phyloP scores from a whole-genome alignment of 2,888 invertebrate species.

The Apamea crenata region DNA sequence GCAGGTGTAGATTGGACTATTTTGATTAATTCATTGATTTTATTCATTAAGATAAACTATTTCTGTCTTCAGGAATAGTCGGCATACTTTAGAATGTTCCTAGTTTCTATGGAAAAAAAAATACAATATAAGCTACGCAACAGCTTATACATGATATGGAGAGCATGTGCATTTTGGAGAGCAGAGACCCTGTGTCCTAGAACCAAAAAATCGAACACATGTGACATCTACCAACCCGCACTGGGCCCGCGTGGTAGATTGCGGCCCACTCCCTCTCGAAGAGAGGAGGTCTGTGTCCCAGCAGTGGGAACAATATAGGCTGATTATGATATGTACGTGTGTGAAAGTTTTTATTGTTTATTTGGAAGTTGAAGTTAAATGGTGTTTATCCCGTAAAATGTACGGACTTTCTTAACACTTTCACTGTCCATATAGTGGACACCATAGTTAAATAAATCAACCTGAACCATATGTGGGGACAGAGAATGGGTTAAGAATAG shows the following conservation, averaged over 20 bases:
- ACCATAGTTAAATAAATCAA: not conserved
- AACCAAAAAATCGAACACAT: too few relatives aligned
- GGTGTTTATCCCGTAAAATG: not conserved
- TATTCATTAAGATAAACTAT: constrained; percentile 3
- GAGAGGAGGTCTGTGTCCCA: too few relatives aligned
- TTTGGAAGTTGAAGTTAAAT: not conserved
- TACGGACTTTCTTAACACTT: not conserved
- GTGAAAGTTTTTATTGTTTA: not conserved
- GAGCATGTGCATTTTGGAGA: too few relatives aligned
- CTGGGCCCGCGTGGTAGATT: too few relatives aligned
- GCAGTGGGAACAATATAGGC: not conserved
- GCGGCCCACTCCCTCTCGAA: too few relatives aligned
- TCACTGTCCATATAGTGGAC: not conserved
- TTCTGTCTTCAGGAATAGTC: not conserved
- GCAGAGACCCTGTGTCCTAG: too few relatives aligned
- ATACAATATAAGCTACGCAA: not conserved
- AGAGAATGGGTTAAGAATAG: not conserved
- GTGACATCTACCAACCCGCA: too few relatives aligned
- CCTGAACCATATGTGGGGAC: not conserved
- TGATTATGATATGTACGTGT: not conserved
- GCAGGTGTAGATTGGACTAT: constrained; percentile 16
- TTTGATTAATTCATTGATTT: not conserved
- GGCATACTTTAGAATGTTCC: not conserved
- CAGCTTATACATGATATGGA: not conserved
- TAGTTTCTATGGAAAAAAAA: not conserved